Base-by-base conservation (phyloP, 2,888 invertebrate genomes). In the Ophion costatus region DNA sequence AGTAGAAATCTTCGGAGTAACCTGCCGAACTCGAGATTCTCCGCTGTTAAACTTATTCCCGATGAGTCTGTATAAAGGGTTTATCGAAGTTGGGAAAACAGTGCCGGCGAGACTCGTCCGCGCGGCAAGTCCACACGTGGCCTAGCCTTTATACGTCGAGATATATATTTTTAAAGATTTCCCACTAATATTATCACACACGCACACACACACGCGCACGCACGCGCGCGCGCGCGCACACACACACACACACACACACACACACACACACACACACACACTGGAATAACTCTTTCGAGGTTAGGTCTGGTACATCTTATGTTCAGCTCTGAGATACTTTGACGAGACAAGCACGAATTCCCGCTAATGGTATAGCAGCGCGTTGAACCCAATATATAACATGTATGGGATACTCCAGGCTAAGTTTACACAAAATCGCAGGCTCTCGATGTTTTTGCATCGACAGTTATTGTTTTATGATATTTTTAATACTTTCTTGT, bases 311-410 rank as follows among this genome's bases (percentile, higher is more conserved):
- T 70, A 56, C 42, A 29, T 24, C 20, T 51, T n/a, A 33, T 45
- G 33, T 79, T 56, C 45, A 67, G 59, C n/a, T 38, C 33, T 14
- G 66, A 77, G 77, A 61, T 61, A 63, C 20, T 66, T 67, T 22
- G 45, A 80, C 73, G 80, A 74, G 80, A 66, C 80, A 57, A 74
- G 66, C 73, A 74, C 80, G 73, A 67, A 73, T 59, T 29, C 79
- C 45, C 17, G 57, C 66, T 67, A 67, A 67, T 67, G 24, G 59
- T 57, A 45, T 29, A 57, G 29, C 11, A 64, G 56, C 10, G 7
- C 51, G 51, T 56, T 20, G 56, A 75, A 56, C 33, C 64, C 17
- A 45, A 29, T 45, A 24, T 22, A 29, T 2, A 51, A 9, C 29
- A 29, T 20, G 20, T 59, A 70, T 33, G 59, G 57, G 71, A 11